phyloP scores from a whole-genome alignment of 2,888 invertebrate genomes.

The Archips crataeganus region DNA sequence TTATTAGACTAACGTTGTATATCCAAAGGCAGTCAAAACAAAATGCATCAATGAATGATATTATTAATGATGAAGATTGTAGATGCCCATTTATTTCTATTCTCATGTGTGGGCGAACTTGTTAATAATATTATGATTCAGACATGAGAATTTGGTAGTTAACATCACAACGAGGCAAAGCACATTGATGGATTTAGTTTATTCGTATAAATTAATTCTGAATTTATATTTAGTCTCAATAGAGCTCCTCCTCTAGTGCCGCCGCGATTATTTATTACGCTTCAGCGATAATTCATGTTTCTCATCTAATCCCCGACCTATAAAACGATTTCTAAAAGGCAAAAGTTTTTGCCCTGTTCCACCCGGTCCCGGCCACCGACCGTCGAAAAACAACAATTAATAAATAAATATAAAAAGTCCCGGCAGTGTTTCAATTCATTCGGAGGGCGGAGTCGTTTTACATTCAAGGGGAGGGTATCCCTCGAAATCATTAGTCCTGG shows the following conservation, averaged over 20 bases:
- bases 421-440: slow-evolving; percentile 84
- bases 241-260: slow-evolving; percentile 29
- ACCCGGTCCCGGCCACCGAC: slow-evolving; percentile 66
- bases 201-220: slow-evolving; percentile 33
- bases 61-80: slow-evolving; percentile 23
- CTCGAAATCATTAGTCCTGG: slow-evolving; percentile 83
- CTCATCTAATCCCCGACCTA: slow-evolving; percentile 44
- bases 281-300: slow-evolving; percentile 45
- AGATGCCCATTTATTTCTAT: slow-evolving; percentile 28
- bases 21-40: slow-evolving; percentile 30
- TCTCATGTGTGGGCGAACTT: slow-evolving; percentile 36
- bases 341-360: slow-evolving; percentile 54
- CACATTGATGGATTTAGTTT: slow-evolving; percentile 26
- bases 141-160: slow-evolving; percentile 33
- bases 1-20: slow-evolving; percentile 28
- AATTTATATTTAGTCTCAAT: slow-evolving; percentile 37
- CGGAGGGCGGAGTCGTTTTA: slow-evolving; percentile 81
- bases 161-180: slow-evolving; percentile 23
- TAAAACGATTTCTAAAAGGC: slow-evolving; percentile 42
- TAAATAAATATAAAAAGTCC: slow-evolving; percentile 72
- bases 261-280: slow-evolving; percentile 23
- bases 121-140: slow-evolving; percentile 41
- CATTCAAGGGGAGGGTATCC: slow-evolving; percentile 85
- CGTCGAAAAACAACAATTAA: slow-evolving; percentile 82
- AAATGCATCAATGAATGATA: slow-evolving; percentile 28